Evolutionary conservation across 1,140 invertebrate species (phyloP), one percentile per base, ranked within the genome.

Genomic region (Sycophaga agraensis): DNA sequence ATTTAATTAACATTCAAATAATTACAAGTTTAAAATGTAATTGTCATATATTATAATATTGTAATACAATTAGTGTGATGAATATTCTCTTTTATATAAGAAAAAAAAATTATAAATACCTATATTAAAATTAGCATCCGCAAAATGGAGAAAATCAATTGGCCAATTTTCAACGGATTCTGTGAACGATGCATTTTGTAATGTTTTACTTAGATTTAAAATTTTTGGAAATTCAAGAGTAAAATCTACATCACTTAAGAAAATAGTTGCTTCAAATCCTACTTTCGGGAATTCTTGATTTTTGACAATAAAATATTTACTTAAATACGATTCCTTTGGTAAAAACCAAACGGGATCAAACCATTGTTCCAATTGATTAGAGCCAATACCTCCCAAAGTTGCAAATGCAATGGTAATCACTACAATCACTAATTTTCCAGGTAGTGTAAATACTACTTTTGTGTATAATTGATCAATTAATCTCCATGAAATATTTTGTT

Each of bases 311-410:
- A 87, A 69, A 74, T 83, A 92, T 37, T 88, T 71, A 59, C 80
- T 84, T n/a, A 89, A 82, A 71, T 92, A 88, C 2, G 87, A 86
- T 45, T 83, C 83, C 63, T 86, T 82, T 1, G 89, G 89, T 54
- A 92, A 82, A 73, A 92, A 92, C 88, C 90, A 91, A 7, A 82
- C 81, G 0, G 88, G 87, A 78, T 92, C 88, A 77, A 92, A 93
- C 76, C 87, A 87, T 73, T 91, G 89, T 72, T 89, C 84, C 40
- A 93, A 74, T 48, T 82, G 73, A 24, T 85, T 73, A 39, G 84
- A 77, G 22, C 88, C 85, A 69, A 84, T 76, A 40, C 86, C 77
- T 69, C 86, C 87, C 61, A 87, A 82, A 24, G 82, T 82, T 14
- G 85, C 78, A 53, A 87, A 73, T 19, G 73, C 68, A 26, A 86